These are phyloP conservation scores for Psittacus erithacus DNA, from an alignment of 2,113 vertebrate genomes.

Conservation along the genomic window DNA sequence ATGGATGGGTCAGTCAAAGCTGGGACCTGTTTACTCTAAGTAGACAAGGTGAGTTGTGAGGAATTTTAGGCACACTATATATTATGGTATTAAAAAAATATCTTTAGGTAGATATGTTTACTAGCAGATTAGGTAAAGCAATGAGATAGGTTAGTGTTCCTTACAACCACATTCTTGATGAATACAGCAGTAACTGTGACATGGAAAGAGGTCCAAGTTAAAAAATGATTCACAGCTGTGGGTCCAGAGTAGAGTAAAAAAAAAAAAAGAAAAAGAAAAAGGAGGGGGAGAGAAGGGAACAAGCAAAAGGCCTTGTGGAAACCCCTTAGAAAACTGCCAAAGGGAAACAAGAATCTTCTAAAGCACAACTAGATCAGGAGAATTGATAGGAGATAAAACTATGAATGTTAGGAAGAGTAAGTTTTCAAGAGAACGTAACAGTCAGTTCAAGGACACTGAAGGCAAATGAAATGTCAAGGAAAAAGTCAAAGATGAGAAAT, in stretches of 20 bases:
- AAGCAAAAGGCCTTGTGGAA: not conserved
- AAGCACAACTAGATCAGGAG: constrained; percentile 7
- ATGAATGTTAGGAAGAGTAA: constrained; percentile 18
- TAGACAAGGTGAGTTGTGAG: constrained; percentile 19
- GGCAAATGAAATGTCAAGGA: constrained; percentile 37
- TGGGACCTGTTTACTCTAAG: constrained; percentile 11
- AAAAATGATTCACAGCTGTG: not conserved
- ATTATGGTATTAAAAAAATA: constrained; percentile 4
- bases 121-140: constrained; percentile 26
- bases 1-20: constrained; percentile 30
- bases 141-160: constrained; percentile 25
- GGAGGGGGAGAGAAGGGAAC: not conserved
- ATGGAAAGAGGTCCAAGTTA: not conserved
- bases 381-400: not conserved
- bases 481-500: constrained; percentile 8
- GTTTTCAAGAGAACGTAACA: constrained; percentile 23
- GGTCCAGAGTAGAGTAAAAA: not conserved
- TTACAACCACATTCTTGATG: constrained; percentile 16
- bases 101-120: not conserved
- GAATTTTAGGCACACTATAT: constrained; percentile 14
- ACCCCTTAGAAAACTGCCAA: not conserved
- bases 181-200: not conserved
- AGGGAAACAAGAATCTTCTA: not conserved
- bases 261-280: not conserved
- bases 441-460: not conserved